These are phyloP conservation scores for Muscina levida DNA, from an alignment of 2,888 invertebrate species.

Conservation along the genomic window DNA sequence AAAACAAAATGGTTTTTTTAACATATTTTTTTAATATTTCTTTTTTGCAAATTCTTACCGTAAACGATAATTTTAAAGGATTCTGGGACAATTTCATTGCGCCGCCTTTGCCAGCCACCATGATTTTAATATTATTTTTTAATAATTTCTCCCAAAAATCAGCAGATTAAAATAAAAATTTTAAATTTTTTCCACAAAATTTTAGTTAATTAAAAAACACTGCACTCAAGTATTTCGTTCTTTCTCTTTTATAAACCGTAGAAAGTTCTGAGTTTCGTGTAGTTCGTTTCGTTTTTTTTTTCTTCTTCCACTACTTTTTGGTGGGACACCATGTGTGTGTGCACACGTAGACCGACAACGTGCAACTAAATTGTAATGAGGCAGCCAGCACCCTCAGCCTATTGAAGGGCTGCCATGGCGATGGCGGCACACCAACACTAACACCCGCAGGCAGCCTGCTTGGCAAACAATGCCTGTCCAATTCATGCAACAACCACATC, in stretches of 20 bases:
- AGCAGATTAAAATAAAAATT: too few relatives aligned
- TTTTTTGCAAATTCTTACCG: slow-evolving; percentile 70
- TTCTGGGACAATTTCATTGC: slow-evolving; percentile 62
- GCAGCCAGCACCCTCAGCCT: slow-evolving; percentile 42
- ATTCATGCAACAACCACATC: not conserved
- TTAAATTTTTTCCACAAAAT: not conserved
- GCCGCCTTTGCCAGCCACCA: slow-evolving; percentile 72
- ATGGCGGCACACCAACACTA: slow-evolving; percentile 12
- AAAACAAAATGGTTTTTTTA: too few relatives aligned
- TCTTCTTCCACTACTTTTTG: too few relatives aligned
- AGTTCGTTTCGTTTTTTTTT: not conserved
- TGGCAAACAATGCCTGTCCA: slow-evolving; percentile 31
- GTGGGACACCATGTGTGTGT: slow-evolving; percentile 59
- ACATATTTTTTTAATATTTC: not conserved
- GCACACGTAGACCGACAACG: slow-evolving; percentile 70
- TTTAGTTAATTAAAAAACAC: not conserved
- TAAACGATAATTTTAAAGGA: slow-evolving; percentile 72
- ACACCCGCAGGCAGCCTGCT: slow-evolving; percentile 38
- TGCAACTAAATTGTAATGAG: slow-evolving; percentile 69
- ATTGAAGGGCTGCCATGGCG: slow-evolving; percentile 35
- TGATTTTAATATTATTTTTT: slow-evolving; percentile 41
- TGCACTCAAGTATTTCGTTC: not conserved
- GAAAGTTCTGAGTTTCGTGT: not conserved
- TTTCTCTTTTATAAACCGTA: not conserved
- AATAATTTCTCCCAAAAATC: not conserved